Evolutionary conservation across 2,888 invertebrate species (phyloP).

Genomic region (Cephus sareptanus): DNA sequence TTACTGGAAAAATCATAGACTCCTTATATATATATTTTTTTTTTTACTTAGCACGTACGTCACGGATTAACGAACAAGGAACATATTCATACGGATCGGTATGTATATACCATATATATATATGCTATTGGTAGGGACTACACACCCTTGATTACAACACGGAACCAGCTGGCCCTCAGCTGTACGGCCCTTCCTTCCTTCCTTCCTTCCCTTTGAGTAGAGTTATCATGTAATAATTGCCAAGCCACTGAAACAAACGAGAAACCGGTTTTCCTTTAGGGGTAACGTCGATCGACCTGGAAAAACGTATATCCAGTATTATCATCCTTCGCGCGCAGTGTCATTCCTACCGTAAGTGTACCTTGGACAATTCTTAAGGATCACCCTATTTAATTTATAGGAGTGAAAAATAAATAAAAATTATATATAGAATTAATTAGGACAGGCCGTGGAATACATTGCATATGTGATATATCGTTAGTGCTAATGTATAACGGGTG

Average conservation of each 20-base stretch:
- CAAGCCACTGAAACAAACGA: neutral
- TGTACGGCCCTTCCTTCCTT: constrained; percentile 8
- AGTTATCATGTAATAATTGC: neutral
- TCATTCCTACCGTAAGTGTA: neutral
- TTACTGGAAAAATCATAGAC: neutral
- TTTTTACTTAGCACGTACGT: neutral
- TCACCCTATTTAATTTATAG: neutral
- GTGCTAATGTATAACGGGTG: neutral
- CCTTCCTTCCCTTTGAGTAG: constrained; percentile 3
- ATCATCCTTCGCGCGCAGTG: neutral
- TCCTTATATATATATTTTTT: neutral
- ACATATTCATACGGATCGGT: neutral
- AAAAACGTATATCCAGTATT: neutral
- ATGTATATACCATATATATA: neutral
- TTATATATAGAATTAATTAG: neutral
- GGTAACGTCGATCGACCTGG: neutral
- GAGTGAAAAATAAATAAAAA: constrained; percentile 7
- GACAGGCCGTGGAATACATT: neutral
- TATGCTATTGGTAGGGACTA: neutral
- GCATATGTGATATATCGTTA: constrained; percentile 1
- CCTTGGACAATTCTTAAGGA: neutral
- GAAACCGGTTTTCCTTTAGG: neutral
- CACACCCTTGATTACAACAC: neutral
- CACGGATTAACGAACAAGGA: neutral
- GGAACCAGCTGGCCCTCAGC: neutral